Evolutionary conservation across 2,888 invertebrate genomes (phyloP).

Genomic region (Holacanthella duospinosa): DNA sequence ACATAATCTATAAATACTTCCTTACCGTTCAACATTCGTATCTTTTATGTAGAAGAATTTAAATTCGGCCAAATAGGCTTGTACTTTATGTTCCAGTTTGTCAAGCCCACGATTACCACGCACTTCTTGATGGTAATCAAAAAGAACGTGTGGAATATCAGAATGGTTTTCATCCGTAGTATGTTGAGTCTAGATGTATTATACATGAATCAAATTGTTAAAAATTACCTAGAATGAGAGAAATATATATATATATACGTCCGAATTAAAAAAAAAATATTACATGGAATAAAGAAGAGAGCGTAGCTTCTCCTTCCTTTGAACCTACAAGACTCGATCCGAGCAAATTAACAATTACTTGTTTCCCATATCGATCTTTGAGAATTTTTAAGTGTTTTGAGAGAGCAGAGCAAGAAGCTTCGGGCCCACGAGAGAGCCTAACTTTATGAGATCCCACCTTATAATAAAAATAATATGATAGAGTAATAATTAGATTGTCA

Average conservation of each 20-base stretch:
- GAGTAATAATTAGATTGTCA: constrained; percentile 21
- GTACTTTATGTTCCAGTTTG: constrained; percentile 69
- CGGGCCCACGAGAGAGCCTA: constrained; percentile 87
- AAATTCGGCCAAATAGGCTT: constrained; percentile 60
- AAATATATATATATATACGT: background rate
- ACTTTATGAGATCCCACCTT: constrained; percentile 96
- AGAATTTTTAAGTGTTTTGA: constrained; percentile 78
- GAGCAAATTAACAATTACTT: constrained; percentile 83
- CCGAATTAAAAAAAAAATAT: background rate
- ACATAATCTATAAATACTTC: too few species aligned
- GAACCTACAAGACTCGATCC: constrained; percentile 81
- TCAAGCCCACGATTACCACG: constrained; percentile 66
- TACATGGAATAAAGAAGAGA: constrained; percentile 83
- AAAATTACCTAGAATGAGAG: background rate
- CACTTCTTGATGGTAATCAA: constrained; percentile 94
- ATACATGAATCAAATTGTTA: background rate
- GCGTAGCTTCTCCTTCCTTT: constrained; percentile 92
- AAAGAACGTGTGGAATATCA: constrained; percentile 78
- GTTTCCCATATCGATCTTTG: constrained; percentile 79
- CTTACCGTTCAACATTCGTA: constrained; percentile 43
- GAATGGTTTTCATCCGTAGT: constrained; percentile 43
- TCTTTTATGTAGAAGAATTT: constrained; percentile 59
- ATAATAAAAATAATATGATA: constrained; percentile 5
- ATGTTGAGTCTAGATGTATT: constrained; percentile 35
- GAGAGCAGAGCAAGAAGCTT: constrained; percentile 85